Percentiles rank a stretch among this genome's conserved stretches.
Evolutionary conservation across 2,113 vertebrate species (phyloP).

Genomic region (Microtus montanus): DNA sequence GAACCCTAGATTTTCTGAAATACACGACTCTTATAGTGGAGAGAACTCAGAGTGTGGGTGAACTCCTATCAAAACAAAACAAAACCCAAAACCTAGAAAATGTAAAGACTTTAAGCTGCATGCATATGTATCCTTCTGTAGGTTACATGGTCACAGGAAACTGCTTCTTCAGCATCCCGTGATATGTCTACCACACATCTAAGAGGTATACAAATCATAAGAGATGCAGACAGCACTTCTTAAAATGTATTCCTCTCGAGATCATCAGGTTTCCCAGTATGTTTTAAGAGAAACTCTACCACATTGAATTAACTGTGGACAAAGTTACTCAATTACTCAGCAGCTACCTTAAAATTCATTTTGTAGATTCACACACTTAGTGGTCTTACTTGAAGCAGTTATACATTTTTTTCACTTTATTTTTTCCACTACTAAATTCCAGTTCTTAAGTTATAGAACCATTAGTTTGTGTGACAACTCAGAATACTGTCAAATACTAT

Average conservation of each 20-base stretch:
- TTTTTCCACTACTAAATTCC: not conserved
- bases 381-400: not conserved
- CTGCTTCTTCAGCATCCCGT: not conserved
- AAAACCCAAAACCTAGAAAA: not conserved
- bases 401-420: not conserved
- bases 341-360: not conserved
- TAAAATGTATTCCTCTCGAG: not conserved
- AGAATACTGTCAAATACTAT: not conserved
- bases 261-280: not conserved
- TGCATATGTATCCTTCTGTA: not conserved
- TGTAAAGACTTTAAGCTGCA: not conserved
- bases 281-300: not conserved
- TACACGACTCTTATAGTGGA: not conserved
- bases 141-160: not conserved
- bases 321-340: not conserved
- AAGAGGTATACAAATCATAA: not conserved
- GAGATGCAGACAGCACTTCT: not conserved
- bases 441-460: slow-evolving; percentile 7
- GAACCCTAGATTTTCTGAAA: not conserved
- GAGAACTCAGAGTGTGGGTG: not conserved
- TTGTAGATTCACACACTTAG: not conserved
- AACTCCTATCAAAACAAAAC: not conserved
- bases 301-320: not conserved
- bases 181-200: not conserved
- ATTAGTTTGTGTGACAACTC: not conserved